Conservation (phyloP, 1,140 invertebrate genomes). For the Cydia fagiglandana region DNA sequence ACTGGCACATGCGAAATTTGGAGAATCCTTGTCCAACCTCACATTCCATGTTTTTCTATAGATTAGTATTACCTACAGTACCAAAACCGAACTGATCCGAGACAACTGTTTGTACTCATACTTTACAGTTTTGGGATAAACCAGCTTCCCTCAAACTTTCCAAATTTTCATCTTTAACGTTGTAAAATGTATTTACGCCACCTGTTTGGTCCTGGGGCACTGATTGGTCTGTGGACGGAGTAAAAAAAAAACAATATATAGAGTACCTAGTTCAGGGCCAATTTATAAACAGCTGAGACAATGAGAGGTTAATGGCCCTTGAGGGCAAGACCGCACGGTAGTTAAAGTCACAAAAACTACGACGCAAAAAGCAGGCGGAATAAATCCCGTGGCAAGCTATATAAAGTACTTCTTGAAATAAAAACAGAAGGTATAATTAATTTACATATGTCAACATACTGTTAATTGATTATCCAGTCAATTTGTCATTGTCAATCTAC, state of each 20-base stretch:
- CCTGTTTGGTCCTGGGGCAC: no score
- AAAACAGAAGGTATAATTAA: constrained; percentile 2
- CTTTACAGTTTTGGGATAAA: no score
- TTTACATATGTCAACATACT: constrained; percentile 3
- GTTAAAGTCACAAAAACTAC: background rate
- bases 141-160: no score
- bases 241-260: background rate
- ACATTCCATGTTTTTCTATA: no score
- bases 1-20: no score
- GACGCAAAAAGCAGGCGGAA: background rate
- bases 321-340: constrained; percentile 5
- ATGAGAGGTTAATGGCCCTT: constrained; percentile 1
- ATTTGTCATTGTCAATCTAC: background rate
- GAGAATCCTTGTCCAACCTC: no score
- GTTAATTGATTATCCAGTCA: background rate
- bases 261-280: background rate
- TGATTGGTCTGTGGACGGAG: no score
- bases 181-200: no score
- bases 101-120: no score
- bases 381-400: background rate
- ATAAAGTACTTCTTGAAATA: constrained; percentile 4
- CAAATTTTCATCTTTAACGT: no score
- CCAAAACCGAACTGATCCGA: no score
- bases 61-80: no score
- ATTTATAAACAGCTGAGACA: constrained; percentile 24